Conservation (phyloP, 1,140 invertebrate species). For the Drosophila lacertosa region DNA sequence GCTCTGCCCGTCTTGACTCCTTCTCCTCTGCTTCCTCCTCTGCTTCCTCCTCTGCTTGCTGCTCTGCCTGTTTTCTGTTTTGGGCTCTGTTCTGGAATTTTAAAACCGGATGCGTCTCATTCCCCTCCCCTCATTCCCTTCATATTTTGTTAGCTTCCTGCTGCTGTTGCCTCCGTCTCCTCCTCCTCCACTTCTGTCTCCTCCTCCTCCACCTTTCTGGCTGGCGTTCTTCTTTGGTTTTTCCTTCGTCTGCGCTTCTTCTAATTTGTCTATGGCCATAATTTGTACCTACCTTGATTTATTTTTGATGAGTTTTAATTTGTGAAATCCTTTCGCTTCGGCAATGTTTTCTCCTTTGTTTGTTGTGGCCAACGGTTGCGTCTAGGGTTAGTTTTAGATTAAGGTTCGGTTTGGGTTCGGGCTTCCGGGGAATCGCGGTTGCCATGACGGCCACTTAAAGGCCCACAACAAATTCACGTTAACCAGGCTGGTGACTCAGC, state of each 20-base stretch:
- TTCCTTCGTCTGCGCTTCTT: conserved; percentile 46
- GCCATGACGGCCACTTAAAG: conserved; percentile 28
- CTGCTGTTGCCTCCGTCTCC: too few species aligned
- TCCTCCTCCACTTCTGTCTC: not conserved
- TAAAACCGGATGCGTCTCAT: conserved; percentile 80
- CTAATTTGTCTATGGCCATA: conserved; percentile 80
- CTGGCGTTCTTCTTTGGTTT: conserved; percentile 49
- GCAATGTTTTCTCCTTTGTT: not conserved
- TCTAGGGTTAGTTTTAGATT: conserved; percentile 8
- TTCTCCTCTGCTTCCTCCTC: conserved; percentile 24
- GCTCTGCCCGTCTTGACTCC: not conserved
- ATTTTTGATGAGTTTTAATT: conserved; percentile 59
- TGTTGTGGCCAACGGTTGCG: conserved; percentile 7
- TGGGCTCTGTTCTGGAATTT: conserved; percentile 58
- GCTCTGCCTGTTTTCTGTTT: not conserved
- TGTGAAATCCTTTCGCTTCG: conserved; percentile 58
- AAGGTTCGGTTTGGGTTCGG: not conserved
- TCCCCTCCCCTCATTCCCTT: conserved; percentile 45
- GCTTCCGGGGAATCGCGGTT: conserved; percentile 27
- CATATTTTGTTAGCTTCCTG: too few species aligned
- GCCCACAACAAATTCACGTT: conserved; percentile 37
- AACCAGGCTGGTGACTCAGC: conserved; percentile 17
- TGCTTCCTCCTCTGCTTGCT: conserved; percentile 23
- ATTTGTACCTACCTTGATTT: conserved; percentile 65
- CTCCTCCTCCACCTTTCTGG: conserved; percentile 1